Percentiles rank a stretch among this genome's conserved stretches.
These are phyloP conservation scores for Knipowitschia caucasica DNA, from an alignment of 2,797 vertebrate species.

Conservation along the genomic window DNA sequence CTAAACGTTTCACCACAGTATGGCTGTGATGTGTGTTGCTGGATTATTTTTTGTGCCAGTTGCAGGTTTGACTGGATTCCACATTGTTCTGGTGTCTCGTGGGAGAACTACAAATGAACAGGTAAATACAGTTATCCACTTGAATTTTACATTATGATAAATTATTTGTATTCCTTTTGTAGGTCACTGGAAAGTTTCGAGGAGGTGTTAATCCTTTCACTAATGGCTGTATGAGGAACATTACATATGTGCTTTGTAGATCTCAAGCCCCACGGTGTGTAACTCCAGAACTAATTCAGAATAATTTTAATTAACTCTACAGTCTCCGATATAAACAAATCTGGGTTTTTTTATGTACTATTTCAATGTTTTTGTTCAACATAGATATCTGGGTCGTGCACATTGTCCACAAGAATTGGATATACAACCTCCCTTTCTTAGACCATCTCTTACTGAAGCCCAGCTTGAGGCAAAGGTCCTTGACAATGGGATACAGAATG, in stretches of 20 bases:
- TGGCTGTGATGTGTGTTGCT: constrained; percentile 96
- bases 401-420: constrained; percentile 78
- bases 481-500: constrained; percentile 95
- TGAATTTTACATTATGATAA: not conserved
- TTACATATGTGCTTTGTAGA: constrained; percentile 93
- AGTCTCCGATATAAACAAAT: not conserved
- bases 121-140: constrained; percentile 62
- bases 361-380: constrained; percentile 3
- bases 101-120: constrained; percentile 97
- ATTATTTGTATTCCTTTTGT: not conserved
- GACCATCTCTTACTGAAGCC: constrained; percentile 83
- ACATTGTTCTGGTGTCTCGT: constrained; percentile 93
- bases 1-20: constrained; percentile 72
- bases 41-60: constrained; percentile 97
- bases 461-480: constrained; percentile 90
- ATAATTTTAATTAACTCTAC: not conserved
- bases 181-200: constrained; percentile 98
- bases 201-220: constrained; percentile 98
- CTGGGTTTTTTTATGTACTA: not conserved
- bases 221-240: constrained; percentile 89
- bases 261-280: constrained; percentile 91
- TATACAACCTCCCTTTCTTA: constrained; percentile 88
- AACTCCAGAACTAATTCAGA: not conserved
- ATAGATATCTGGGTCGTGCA: constrained; percentile 86
- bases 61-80: constrained; percentile 94